phyloP scores from a whole-genome alignment of 30 jellyfish, hydroid and myxozoan species.

The Aurelia sp. region DNA sequence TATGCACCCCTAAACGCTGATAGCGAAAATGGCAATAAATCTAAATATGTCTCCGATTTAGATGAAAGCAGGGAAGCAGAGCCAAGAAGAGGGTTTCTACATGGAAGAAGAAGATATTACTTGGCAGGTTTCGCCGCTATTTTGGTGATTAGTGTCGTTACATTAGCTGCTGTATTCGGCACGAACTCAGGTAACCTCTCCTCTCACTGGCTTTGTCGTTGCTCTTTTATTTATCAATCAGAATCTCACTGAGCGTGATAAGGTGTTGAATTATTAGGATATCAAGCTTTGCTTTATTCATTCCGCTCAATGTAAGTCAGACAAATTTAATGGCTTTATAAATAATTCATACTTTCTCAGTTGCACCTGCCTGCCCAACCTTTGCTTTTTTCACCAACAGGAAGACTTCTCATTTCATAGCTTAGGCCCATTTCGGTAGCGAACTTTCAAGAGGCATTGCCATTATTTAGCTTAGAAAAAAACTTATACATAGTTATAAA shows the following conservation, averaged over 20 bases:
- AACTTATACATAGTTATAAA: too few species aligned
- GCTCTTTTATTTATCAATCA: not conserved
- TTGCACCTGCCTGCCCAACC: conserved; percentile 14
- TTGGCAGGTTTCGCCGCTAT: conserved; percentile 67
- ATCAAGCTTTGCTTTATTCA: not conserved
- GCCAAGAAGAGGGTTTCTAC: conserved; percentile 11
- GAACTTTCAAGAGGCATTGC: too few species aligned
- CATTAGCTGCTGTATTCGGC: conserved; percentile 67
- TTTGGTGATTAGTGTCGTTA: conserved; percentile 48
- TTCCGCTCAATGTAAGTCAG: conserved; percentile 1
- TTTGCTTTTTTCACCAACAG: too few species aligned
- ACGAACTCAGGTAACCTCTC: conserved; percentile 35
- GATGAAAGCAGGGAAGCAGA: conserved; percentile 29
- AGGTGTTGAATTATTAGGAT: not conserved
- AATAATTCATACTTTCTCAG: not conserved
- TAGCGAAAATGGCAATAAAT: conserved; percentile 2
- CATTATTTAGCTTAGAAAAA: too few species aligned
- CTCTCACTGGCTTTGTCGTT: not conserved
- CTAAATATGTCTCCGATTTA: conserved; percentile 48
- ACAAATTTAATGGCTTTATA: not conserved
- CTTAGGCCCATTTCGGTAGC: too few species aligned
- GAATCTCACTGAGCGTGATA: too few species aligned
- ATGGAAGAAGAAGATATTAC: conserved; percentile 36
- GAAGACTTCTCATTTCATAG: too few species aligned
- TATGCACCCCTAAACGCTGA: conserved; percentile 48